Evolutionary conservation across 2,113 vertebrate species (phyloP).

Genomic region (Anseranas semipalmata): DNA sequence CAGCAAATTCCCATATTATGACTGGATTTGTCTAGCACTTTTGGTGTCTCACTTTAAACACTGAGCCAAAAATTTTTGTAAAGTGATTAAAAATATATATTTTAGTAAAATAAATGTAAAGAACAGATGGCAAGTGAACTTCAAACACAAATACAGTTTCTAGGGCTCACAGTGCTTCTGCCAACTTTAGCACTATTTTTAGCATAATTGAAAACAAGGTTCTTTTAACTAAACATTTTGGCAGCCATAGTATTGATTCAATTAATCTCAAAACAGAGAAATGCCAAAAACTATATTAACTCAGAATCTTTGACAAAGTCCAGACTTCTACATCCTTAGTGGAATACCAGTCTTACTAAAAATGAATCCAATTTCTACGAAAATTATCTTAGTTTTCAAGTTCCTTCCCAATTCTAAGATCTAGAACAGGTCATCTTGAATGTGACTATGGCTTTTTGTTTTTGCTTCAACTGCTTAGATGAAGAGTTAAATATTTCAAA

Average conservation of each 20-base stretch:
- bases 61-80: background rate
- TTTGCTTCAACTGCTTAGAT: background rate
- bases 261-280: slow-evolving; percentile 57
- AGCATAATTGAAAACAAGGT: slow-evolving; percentile 23
- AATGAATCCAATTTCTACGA: background rate
- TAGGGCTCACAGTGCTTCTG: slow-evolving; percentile 17
- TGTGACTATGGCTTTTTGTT: background rate
- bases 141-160: slow-evolving; percentile 34
- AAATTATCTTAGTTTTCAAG: background rate
- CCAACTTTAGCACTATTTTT: slow-evolving; percentile 54
- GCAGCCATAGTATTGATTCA: slow-evolving; percentile 33
- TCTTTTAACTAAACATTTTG: slow-evolving; percentile 56
- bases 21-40: background rate
- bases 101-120: slow-evolving; percentile 53
- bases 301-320: slow-evolving; percentile 21
- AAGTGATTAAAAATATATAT: slow-evolving; percentile 33
- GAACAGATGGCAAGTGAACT: slow-evolving; percentile 41
- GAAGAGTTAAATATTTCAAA: background rate
- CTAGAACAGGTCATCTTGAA: background rate
- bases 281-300: slow-evolving; percentile 51
- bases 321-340: background rate
- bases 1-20: slow-evolving; percentile 37
- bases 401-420: background rate
- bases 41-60: slow-evolving; percentile 13
- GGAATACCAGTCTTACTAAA: slow-evolving; percentile 2